phyloP scores from a whole-genome alignment of 2,113 vertebrate genomes.

The Clarias gariepinus region DNA sequence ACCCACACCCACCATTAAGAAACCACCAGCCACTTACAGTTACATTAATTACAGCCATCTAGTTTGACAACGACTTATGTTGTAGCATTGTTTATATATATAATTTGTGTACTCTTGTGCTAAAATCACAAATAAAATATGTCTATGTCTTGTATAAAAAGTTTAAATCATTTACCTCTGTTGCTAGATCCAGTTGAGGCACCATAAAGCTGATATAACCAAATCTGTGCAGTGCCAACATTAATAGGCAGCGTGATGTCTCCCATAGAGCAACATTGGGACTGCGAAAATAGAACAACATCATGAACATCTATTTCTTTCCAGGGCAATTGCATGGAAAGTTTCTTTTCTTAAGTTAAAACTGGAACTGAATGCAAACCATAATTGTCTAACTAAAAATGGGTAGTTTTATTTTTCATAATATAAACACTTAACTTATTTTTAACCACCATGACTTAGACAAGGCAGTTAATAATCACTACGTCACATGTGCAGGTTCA shows the following conservation, averaged over 20 bases:
- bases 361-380: background rate
- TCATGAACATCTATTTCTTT: background rate
- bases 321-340: background rate
- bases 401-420: background rate
- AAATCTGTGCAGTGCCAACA: conserved; percentile 65
- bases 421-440: background rate
- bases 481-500: background rate
- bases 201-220: conserved; percentile 65
- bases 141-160: background rate
- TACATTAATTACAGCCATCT: conserved; percentile 22
- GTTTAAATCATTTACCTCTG: conserved; percentile 72
- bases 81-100: background rate
- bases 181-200: conserved; percentile 62
- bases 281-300: conserved; percentile 62
- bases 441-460: background rate
- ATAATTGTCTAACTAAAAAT: background rate
- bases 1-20: conserved; percentile 10
- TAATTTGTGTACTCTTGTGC: background rate
- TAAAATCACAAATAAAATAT: background rate
- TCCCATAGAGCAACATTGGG: conserved; percentile 73
- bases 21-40: background rate
- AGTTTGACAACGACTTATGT: background rate
- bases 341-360: background rate
- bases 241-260: conserved; percentile 74
- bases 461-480: background rate